Conservation (phyloP, 2,797 vertebrate genomes). For the Phalloptychus januarius region DNA sequence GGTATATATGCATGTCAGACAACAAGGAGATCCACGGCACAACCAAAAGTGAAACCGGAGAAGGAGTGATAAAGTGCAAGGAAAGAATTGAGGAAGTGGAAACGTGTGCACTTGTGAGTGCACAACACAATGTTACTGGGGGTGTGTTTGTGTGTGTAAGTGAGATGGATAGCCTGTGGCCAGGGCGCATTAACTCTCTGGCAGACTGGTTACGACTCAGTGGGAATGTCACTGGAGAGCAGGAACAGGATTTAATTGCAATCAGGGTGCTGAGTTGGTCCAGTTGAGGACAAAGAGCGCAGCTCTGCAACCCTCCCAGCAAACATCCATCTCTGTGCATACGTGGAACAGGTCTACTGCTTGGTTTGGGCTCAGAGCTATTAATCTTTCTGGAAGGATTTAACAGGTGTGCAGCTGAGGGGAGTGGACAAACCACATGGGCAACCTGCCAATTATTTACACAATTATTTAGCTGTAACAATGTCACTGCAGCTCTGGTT, state of each 20-base stretch:
- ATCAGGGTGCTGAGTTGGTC: constrained; percentile 63
- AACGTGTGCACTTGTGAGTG: constrained; percentile 10
- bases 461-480: constrained; percentile 23
- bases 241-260: constrained; percentile 77
- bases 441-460: constrained; percentile 12
- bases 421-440: constrained; percentile 35
- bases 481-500: constrained; percentile 5
- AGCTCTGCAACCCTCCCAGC: constrained; percentile 28
- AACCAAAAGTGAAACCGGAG: constrained; percentile 27
- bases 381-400: constrained; percentile 65
- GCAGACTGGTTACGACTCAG: constrained; percentile 78
- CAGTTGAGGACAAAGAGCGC: constrained; percentile 60
- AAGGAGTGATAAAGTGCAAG: constrained; percentile 17
- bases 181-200: constrained; percentile 72
- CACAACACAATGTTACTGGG: constrained; percentile 17
- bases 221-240: constrained; percentile 68
- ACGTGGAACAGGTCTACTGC: constrained; percentile 43
- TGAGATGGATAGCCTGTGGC: constrained; percentile 73
- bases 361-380: constrained; percentile 39
- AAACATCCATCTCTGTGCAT: constrained; percentile 62
- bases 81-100: constrained; percentile 16
- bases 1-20: constrained; percentile 6
- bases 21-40: not conserved
- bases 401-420: constrained; percentile 47
- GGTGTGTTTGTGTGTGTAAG: constrained; percentile 41